Evolutionary conservation across 2,113 vertebrate species (phyloP), one percentile per base, ranked within the genome.

Genomic region (Cygnus buccinator): DNA sequence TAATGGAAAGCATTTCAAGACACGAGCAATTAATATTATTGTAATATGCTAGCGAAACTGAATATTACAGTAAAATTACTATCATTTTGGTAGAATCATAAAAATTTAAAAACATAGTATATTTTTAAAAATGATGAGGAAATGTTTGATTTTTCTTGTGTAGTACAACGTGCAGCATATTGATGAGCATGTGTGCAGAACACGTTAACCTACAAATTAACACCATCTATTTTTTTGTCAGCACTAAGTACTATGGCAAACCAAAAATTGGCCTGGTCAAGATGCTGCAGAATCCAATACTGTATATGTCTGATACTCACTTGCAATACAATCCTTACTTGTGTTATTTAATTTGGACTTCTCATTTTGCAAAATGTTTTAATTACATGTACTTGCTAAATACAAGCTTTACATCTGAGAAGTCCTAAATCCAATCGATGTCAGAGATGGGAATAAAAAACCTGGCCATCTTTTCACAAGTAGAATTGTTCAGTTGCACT

Each of bases 221-320:
- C 35, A 54, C 11, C 29, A 35, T 39, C 3, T 57, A 25, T 71
- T 83, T 68, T 17, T 57, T 87, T 84, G n/a, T 44, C 59, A 84
- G 33, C 23, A 3, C 17, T 71, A 48, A 43, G 9, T 57, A 39
- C n/a, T 73, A 9, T 12, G 13, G 21, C 50, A 86, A 89, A 41
- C 4, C 15, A 62, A n/a, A 83, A 54, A 35, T 62, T 61, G 37
- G 23, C 20, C 44, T 44, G 11, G 20, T 80, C 35, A 70, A 70
- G 39, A 44, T 26, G 67, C 63, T 83, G 67, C 25, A 15, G 13
- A 91, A 80, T 63, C 50, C 39, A 18, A 13, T 35, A 41, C 1
- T 54, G 4, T 44, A 3, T 11, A 5, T 0, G 0, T 44, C 23
- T 70, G 63, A 37, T 15, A 4, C 5, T 55, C 22, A 23, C 46